Evolutionary conservation across 2,888 invertebrate species (phyloP).

Genomic region (Mythimna loreyi): DNA sequence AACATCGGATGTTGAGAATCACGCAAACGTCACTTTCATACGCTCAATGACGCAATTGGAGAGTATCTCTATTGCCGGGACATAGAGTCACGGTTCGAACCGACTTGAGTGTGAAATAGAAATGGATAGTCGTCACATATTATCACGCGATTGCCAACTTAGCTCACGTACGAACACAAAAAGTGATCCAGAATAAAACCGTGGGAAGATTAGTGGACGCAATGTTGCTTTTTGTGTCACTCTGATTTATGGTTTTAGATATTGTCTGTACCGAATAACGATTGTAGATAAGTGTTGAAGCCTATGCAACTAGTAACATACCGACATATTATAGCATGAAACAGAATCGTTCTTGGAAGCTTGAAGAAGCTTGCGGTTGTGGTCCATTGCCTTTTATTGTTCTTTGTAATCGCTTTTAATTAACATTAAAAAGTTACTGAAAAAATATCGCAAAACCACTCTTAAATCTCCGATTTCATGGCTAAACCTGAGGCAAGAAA

Average conservation of each 20-base stretch:
- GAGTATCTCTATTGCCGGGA: constrained; percentile 36
- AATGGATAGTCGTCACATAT: constrained; percentile 71
- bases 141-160: constrained; percentile 74
- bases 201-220: constrained; percentile 71
- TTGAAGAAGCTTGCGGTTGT: constrained; percentile 36
- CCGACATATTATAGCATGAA: constrained; percentile 3
- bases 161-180: constrained; percentile 68
- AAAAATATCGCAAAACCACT: constrained; percentile 17
- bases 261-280: constrained; percentile 34
- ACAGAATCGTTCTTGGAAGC: constrained; percentile 12
- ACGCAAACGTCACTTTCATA: constrained; percentile 66
- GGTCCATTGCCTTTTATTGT: constrained; percentile 45
- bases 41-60: constrained; percentile 51
- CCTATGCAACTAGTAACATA: not conserved
- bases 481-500: constrained; percentile 36
- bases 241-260: constrained; percentile 52
- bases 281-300: constrained; percentile 17
- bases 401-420: constrained; percentile 52
- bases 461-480: constrained; percentile 45
- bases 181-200: constrained; percentile 70
- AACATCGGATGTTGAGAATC: constrained; percentile 65
- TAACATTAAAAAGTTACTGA: constrained; percentile 29
- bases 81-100: constrained; percentile 60
- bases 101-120: constrained; percentile 56
- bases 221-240: constrained; percentile 48